These are phyloP conservation scores for Stichopus chloronotus DNA, from an alignment of 35 echinoderm and acorn worm genomes.

Conservation along the genomic window DNA sequence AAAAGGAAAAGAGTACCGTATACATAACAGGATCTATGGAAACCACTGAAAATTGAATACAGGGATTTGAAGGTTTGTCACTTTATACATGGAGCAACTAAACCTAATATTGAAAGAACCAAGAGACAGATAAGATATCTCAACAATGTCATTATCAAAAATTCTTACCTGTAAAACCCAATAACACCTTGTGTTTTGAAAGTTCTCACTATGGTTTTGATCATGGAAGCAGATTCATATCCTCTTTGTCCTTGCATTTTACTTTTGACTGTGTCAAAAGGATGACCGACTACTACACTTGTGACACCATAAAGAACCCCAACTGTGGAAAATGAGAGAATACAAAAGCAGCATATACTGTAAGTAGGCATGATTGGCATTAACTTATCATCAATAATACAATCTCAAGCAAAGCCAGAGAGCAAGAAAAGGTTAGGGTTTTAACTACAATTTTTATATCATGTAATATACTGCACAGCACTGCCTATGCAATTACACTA, in stretches of 20 bases:
- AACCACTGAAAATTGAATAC: neutral
- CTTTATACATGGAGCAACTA: too few relatives aligned
- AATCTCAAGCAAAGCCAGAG: too few relatives aligned
- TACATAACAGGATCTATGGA: neutral
- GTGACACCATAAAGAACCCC: slow-evolving; percentile 96
- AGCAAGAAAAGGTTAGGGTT: neutral
- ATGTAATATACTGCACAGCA: neutral
- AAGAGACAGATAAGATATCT: neutral
- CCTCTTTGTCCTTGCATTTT: slow-evolving; percentile 96
- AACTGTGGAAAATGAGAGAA: slow-evolving; percentile 53
- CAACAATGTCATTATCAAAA: neutral
- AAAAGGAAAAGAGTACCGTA: neutral
- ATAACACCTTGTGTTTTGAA: slow-evolving; percentile 90
- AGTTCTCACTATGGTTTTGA: slow-evolving; percentile 81
- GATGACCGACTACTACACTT: slow-evolving; percentile 93
- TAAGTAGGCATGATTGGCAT: too few relatives aligned
- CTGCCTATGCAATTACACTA: neutral
- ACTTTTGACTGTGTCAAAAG: slow-evolving; percentile 95
- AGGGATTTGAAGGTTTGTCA: too few relatives aligned
- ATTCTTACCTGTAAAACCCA: slow-evolving; percentile 87
- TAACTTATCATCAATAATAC: too few relatives aligned
- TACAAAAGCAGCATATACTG: neutral
- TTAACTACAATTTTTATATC: neutral
- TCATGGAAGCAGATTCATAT: slow-evolving; percentile 80
- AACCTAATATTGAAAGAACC: neutral